Evolutionary conservation across 2,797 vertebrate genomes (phyloP), one percentile per base, ranked within the genome.

Genomic region (Triplophysa yarkandensis): DNA sequence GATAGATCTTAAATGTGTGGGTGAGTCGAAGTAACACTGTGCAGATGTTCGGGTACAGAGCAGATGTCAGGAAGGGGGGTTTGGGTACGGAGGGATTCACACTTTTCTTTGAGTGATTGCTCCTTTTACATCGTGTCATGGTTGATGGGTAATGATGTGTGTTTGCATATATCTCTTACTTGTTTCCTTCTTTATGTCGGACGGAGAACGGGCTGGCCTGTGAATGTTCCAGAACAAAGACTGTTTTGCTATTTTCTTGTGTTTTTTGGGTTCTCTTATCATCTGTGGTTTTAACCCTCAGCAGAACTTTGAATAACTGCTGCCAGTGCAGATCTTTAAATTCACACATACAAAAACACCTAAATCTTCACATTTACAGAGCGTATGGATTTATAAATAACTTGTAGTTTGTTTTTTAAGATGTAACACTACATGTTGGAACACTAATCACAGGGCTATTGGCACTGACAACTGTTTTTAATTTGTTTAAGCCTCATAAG

Each of bases 21-120:
- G 43, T 27, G 72, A 52, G 46, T 72, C 39, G 43, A 23, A 46
- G 75, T 81, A 77, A 81, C 77, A 65, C 60, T 48, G 28, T 72
- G 70, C 80, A 80, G 78, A 83, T 82, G 80, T 77, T 78, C 11
- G 41, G 70, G 44, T 66, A 74, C 55, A 68, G 6, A 74, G 68
- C 80, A 84, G 78, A 81, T 81, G 83, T 79, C 74, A 69, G 69
- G 63, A 52, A 10, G 27, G 7, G 54, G 52, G 48, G 48, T 57
- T 66, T 74, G 13, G 63, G 58, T 34, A 73, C 70, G 55, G 43
- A 21, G 50, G 61, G 58, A 77, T 77, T 81, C 23, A 13, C 76
- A 52, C 67, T 21, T 67, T 46, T 71, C 52, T 57, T 27, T 5
- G 17, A 70, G 68, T 36, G 68, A 79, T 73, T 72, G 74, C 79